Conservation (phyloP, 2,797 vertebrate genomes). For the Rhinichthys osculus region DNA sequence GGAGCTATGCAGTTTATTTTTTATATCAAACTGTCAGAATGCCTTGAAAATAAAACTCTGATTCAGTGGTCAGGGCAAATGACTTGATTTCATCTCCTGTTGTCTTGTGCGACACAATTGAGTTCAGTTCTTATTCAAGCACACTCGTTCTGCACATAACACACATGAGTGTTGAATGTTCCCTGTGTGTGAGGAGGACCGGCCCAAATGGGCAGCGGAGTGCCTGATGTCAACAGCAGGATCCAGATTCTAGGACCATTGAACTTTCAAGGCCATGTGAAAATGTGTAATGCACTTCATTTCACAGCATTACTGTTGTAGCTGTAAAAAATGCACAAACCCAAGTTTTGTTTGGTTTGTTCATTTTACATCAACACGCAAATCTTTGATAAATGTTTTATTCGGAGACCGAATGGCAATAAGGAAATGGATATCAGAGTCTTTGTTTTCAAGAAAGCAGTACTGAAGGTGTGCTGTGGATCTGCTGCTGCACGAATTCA, state of each 20-base stretch:
- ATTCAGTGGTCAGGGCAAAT: slow-evolving; percentile 60
- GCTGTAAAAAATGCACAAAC: slow-evolving; percentile 1
- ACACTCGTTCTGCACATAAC: neutral
- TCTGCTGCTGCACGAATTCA: slow-evolving; percentile 57
- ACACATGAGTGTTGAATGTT: slow-evolving; percentile 17
- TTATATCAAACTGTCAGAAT: slow-evolving; percentile 57
- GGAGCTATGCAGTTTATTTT: slow-evolving; percentile 68
- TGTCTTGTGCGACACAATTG: slow-evolving; percentile 52
- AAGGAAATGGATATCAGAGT: slow-evolving; percentile 18
- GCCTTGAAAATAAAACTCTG: slow-evolving; percentile 57
- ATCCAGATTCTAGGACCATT: neutral
- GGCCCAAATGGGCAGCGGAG: neutral
- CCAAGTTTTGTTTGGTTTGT: neutral
- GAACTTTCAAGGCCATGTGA: neutral
- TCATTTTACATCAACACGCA: slow-evolving; percentile 14
- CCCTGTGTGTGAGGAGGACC: slow-evolving; percentile 2
- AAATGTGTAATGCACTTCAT: slow-evolving; percentile 14
- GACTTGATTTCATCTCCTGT: slow-evolving; percentile 41
- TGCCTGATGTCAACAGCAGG: slow-evolving; percentile 16
- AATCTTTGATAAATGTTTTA: slow-evolving; percentile 11
- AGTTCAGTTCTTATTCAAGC: slow-evolving; percentile 32
- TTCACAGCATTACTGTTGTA: slow-evolving; percentile 1
- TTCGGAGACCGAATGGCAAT: slow-evolving; percentile 21
- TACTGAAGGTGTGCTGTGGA: slow-evolving; percentile 25
- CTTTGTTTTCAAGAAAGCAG: neutral